Evolutionary conservation across 1,140 invertebrate species (phyloP).

Genomic region (Paramacrobiotus metropolitanus): DNA sequence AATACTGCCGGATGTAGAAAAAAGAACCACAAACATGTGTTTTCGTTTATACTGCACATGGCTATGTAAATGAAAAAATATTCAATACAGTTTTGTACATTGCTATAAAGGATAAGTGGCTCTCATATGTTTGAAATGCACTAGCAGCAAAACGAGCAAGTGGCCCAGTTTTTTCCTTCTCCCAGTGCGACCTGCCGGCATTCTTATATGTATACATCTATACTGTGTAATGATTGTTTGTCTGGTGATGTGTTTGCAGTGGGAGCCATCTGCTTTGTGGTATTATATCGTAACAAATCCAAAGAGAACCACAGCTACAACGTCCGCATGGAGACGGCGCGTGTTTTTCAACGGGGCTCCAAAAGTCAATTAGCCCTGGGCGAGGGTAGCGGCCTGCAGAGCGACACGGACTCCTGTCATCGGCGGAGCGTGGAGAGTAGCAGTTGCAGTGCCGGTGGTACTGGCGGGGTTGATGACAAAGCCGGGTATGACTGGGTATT

Average conservation of each 20-base stretch:
- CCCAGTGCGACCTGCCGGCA: no score
- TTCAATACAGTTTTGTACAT: no score
- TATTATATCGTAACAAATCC: neutral
- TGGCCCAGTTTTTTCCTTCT: no score
- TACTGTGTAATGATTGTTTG: neutral
- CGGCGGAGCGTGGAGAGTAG: conserved; percentile 1
- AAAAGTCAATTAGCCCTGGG: neutral
- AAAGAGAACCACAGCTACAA: neutral
- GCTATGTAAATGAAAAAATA: no score
- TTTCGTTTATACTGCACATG: no score
- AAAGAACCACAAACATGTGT: no score
- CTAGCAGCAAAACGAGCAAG: no score
- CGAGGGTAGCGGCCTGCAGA: neutral
- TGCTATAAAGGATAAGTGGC: no score
- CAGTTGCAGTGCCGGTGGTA: no score
- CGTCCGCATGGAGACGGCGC: neutral
- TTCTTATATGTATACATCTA: no score
- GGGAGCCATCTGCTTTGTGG: neutral
- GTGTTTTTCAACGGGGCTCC: neutral
- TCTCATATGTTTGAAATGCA: no score
- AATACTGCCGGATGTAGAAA: no score
- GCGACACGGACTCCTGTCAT: conserved; percentile 4
- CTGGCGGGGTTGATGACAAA: neutral
- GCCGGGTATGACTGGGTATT: neutral
- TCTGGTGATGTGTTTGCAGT: neutral